Percentiles rank a stretch among this genome's conserved stretches.
These are phyloP conservation scores for Ethmia dodecea DNA, from an alignment of 2,888 invertebrate genomes.

Conservation along the genomic window DNA sequence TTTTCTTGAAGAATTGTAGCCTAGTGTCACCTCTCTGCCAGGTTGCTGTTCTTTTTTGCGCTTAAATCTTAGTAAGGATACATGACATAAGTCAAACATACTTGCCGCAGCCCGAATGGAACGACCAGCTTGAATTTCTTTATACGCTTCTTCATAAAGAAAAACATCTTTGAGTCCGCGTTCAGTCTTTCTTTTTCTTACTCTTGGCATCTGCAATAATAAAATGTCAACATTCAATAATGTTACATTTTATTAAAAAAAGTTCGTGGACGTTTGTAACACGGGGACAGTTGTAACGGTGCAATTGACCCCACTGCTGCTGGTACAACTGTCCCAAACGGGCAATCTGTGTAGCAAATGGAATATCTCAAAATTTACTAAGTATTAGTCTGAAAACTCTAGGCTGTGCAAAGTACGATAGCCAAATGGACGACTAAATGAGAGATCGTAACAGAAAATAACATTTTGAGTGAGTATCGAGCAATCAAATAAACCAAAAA, in stretches of 20 bases:
- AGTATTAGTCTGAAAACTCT: neutral
- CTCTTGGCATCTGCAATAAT: slow-evolving; percentile 2
- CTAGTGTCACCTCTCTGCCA: neutral
- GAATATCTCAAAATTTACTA: neutral
- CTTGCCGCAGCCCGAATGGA: slow-evolving; percentile 2
- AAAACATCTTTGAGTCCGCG: slow-evolving; percentile 1
- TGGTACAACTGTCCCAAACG: neutral
- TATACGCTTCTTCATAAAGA: slow-evolving; percentile 6
- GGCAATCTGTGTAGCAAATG: too few species aligned
- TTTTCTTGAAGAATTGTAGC: neutral
- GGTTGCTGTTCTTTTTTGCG: slow-evolving; percentile 1
- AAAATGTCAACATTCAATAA: neutral
- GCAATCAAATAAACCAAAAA: neutral
- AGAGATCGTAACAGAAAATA: neutral
- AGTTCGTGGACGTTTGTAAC: neutral
- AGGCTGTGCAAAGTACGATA: neutral
- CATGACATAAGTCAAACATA: slow-evolving; percentile 5
- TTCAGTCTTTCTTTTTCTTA: slow-evolving; percentile 1
- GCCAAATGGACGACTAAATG: neutral
- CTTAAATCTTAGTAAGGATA: slow-evolving; percentile 6
- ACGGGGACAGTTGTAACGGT: neutral
- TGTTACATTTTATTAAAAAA: neutral
- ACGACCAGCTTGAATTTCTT: slow-evolving; percentile 3
- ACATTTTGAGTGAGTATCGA: neutral
- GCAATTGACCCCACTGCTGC: neutral